phyloP scores from a whole-genome alignment of 2,888 invertebrate genomes.

The Electrophaes corylata region DNA sequence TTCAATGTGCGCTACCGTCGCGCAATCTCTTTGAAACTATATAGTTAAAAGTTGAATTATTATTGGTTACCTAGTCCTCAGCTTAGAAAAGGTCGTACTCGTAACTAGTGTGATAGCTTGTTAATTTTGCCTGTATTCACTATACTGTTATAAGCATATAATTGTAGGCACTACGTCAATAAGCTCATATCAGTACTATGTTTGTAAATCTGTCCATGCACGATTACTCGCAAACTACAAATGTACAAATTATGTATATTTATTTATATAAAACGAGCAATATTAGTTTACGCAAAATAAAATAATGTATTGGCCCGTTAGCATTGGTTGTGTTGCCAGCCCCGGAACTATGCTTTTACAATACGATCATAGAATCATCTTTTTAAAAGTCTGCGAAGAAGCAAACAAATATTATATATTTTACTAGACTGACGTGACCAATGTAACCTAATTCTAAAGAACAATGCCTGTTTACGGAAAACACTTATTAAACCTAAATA shows the following conservation, averaged over 20 bases:
- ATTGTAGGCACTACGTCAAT: constrained; percentile 87
- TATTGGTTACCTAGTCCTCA: constrained; percentile 3
- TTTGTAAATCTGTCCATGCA: constrained; percentile 76
- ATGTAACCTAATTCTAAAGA: constrained; percentile 27
- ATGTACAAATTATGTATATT: constrained; percentile 72
- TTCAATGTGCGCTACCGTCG: constrained; percentile 35
- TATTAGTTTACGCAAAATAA: constrained; percentile 47
- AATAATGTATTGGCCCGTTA: constrained; percentile 46
- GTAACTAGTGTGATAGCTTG: constrained; percentile 26
- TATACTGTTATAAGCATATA: constrained; percentile 78
- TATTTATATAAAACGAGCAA: constrained; percentile 65
- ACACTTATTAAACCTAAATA: constrained; percentile 34
- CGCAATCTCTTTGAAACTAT: constrained; percentile 28
- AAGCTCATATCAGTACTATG: constrained; percentile 87
- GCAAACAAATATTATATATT: neutral
- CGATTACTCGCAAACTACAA: constrained; percentile 74
- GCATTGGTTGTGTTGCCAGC: constrained; percentile 25
- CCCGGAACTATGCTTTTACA: neutral
- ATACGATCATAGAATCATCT: neutral
- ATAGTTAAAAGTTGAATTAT: constrained; percentile 3
- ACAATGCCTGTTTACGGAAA: constrained; percentile 31
- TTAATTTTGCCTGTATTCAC: constrained; percentile 40
- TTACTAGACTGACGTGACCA: constrained; percentile 19
- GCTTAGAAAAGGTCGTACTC: constrained; percentile 16
- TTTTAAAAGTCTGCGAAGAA: constrained; percentile 3